Base-by-base conservation (phyloP, 2,797 vertebrate genomes). In the Smutsia gigantea region DNA sequence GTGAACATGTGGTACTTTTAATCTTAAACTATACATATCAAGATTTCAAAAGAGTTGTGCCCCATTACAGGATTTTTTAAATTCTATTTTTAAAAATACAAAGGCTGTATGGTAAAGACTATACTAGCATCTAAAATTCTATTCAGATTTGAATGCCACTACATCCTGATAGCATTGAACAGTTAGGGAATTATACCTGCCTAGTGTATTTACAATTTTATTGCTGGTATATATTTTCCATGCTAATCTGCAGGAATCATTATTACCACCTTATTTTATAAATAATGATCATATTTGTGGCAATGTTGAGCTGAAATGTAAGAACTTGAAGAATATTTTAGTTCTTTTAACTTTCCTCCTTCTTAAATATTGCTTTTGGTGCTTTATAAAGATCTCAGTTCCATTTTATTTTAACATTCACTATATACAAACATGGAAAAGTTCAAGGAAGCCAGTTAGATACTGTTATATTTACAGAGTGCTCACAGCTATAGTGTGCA, bases 321-420 rank as follows among this genome's bases (percentile, higher is more conserved):
- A 75, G 29, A 93, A 94, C 19, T 61, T 79, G 34, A 39, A 79
- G 86, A 87, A 49, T 84, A 87, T 53, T 96, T 96, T 64, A 51
- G 49, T 64, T 53, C 46, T 29, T 87, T 75, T 9, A 42, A 31
- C 81, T 85, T 90, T 87, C 82, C n/a, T 87, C 23, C 53, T 78
- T 92, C 75, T 59, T 69, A 90, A 94, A 11, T 53, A 13, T 19
- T 53, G 25, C 8, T 29, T 93, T 92, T 61, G n/a, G 4, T 71
- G 59, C 23, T 93, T 94, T 75, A 64, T 68, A 61, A 87, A 88
- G 59, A 86, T 82, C 81, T 97, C 49, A 11, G 7, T 75, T 92
- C 61, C 18, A 64, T 94, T 96, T 87, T 63, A 57, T 69, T 89
- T 95, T 95, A 85, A 2, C 18, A 34, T 95, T 92, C 14, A 23